phyloP scores from a whole-genome alignment of 1,140 invertebrate species.

The Scaptomyza graminum region DNA sequence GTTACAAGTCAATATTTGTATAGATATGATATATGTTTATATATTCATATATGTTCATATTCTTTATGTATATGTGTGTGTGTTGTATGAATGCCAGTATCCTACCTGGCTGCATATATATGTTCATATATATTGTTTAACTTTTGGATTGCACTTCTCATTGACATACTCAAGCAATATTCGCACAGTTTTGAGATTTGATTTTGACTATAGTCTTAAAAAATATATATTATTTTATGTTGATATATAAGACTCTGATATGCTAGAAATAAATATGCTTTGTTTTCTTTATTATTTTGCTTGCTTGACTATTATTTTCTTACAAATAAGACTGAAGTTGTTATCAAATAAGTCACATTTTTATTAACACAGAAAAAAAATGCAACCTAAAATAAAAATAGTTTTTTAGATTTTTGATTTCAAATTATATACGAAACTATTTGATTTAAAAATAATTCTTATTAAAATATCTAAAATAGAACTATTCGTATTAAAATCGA shows the following conservation, averaged over 20 bases:
- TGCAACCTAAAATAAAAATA: no score
- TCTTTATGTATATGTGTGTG: not conserved
- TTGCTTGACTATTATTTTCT: conserved; percentile 1
- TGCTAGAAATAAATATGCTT: conserved; percentile 59
- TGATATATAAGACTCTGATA: conserved; percentile 51
- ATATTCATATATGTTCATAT: not conserved
- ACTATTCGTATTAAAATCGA: no score
- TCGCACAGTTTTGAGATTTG: conserved; percentile 11
- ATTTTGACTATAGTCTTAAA: conserved; percentile 24
- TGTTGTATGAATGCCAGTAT: conserved; percentile 11
- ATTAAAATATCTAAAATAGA: no score
- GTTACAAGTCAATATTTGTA: conserved; percentile 10
- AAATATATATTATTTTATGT: conserved; percentile 26
- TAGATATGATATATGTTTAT: not conserved
- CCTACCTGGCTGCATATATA: conserved; percentile 1
- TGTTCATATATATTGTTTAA: conserved; percentile 4
- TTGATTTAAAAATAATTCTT: no score
- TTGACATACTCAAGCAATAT: conserved; percentile 46
- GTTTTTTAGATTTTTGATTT: no score
- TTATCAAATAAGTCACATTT: no score
- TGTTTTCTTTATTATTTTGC: conserved; percentile 8
- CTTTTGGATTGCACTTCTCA: conserved; percentile 42
- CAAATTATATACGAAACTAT: no score
- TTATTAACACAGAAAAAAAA: no score
- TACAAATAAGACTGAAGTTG: conserved; percentile 1